phyloP scores from a whole-genome alignment of 2,797 vertebrate species.

The Coregonus ussuriensis region DNA sequence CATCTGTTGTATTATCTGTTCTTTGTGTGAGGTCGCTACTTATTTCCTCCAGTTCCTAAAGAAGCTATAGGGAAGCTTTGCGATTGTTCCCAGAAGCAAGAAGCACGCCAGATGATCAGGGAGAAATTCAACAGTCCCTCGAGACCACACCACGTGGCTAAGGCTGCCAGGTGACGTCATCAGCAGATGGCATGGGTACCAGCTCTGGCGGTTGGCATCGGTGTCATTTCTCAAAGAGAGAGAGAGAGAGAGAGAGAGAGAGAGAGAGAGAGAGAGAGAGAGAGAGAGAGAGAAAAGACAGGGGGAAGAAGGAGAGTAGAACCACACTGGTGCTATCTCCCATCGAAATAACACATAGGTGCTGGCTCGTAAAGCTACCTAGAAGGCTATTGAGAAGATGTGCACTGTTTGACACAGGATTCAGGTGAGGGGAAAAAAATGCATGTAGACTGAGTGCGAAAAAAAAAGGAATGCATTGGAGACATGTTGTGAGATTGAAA shows the following conservation, averaged over 20 bases:
- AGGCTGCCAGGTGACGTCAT: slow-evolving; percentile 89
- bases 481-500: neutral
- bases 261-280: neutral
- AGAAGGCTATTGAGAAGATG: slow-evolving; percentile 68
- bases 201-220: slow-evolving; percentile 94
- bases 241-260: slow-evolving; percentile 67
- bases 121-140: slow-evolving; percentile 85
- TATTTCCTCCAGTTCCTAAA: neutral
- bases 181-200: slow-evolving; percentile 95
- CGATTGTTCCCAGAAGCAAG: slow-evolving; percentile 6
- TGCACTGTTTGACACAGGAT: slow-evolving; percentile 76
- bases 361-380: slow-evolving; percentile 11
- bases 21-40: neutral
- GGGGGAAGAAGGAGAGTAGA: slow-evolving; percentile 82
- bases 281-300: slow-evolving; percentile 64
- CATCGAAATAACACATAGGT: slow-evolving; percentile 13
- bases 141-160: slow-evolving; percentile 89
- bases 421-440: slow-evolving; percentile 58
- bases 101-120: slow-evolving; percentile 88
- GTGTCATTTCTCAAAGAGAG: slow-evolving; percentile 93
- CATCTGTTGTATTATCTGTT: neutral
- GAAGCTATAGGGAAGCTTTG: slow-evolving; percentile 1
- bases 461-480: neutral
- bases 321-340: slow-evolving; percentile 6
- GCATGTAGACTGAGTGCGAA: slow-evolving; percentile 8